These are phyloP conservation scores for Lutra lutra DNA, from an alignment of 2,797 vertebrate species.

Conservation along the genomic window DNA sequence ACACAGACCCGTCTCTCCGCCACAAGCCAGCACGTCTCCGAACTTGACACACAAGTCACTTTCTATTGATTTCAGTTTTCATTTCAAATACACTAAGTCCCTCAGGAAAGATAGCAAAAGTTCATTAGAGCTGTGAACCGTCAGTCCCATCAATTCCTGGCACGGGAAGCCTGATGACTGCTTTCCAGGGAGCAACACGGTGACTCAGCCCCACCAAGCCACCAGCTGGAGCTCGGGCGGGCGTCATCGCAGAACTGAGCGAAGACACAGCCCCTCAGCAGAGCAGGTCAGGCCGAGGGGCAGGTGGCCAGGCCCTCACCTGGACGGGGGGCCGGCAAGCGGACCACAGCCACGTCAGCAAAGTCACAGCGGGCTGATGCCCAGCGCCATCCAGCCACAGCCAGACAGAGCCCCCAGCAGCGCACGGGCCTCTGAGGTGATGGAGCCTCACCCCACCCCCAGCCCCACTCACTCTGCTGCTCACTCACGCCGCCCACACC, in stretches of 20 bases:
- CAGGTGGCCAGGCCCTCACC: accelerated
- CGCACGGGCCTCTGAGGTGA: accelerated
- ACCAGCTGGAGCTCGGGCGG: not conserved
- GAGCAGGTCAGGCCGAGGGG: not conserved
- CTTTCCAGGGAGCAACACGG: not conserved
- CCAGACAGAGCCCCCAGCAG: not conserved
- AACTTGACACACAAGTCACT: slow-evolving; percentile 14
- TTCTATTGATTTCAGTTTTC: slow-evolving; percentile 58
- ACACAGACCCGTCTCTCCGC: not conserved
- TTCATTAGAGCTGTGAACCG: not conserved
- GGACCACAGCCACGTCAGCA: accelerated
- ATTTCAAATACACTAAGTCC: slow-evolving; percentile 56
- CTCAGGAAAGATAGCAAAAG: slow-evolving; percentile 38
- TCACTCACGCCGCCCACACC: accelerated
- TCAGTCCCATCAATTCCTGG: slow-evolving; percentile 21
- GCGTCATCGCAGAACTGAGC: not conserved
- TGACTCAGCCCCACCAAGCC: not conserved
- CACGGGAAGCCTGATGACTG: not conserved
- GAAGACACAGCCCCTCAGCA: not conserved
- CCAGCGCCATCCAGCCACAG: not conserved
- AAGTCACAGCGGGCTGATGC: not conserved
- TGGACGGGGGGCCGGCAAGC: accelerated
- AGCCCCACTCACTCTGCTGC: not conserved
- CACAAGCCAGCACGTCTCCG: not conserved
- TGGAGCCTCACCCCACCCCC: accelerated